phyloP scores from a whole-genome alignment of 2,888 invertebrate species.

The Baccha elongata region DNA sequence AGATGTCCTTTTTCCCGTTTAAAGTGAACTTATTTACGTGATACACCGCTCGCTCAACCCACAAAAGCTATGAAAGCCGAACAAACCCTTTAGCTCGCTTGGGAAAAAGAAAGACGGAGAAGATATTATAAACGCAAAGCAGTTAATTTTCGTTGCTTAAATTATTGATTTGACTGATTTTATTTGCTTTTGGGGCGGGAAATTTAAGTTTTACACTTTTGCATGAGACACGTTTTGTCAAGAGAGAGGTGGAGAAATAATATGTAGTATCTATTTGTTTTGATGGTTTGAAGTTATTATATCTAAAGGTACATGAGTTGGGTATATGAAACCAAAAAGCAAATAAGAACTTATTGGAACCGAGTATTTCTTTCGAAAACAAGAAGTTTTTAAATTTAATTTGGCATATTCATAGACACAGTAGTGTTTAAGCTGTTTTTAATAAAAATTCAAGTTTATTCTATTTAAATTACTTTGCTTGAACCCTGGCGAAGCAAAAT shows the following conservation, averaged over 20 bases:
- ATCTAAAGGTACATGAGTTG: too few species aligned
- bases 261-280: neutral
- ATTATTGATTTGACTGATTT: conserved; percentile 67
- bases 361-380: too few species aligned
- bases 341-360: too few species aligned
- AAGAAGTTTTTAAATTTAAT: too few species aligned
- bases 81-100: neutral
- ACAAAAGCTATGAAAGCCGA: conserved; percentile 18
- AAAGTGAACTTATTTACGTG: conserved; percentile 16
- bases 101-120: neutral
- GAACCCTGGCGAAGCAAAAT: too few species aligned
- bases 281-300: too few species aligned
- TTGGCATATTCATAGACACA: too few species aligned
- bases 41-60: conserved; percentile 9
- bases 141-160: conserved; percentile 64
- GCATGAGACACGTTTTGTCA: neutral
- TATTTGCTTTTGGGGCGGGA: conserved; percentile 47
- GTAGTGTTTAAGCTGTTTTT: too few species aligned
- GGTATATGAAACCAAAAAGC: too few species aligned
- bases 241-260: neutral
- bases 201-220: conserved; percentile 47
- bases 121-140: conserved; percentile 30
- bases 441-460: too few species aligned
- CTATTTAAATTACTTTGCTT: too few species aligned
- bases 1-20: neutral